Conservation (phyloP, 2,113 vertebrate genomes). For the Pomatorhinus ruficollis region DNA sequence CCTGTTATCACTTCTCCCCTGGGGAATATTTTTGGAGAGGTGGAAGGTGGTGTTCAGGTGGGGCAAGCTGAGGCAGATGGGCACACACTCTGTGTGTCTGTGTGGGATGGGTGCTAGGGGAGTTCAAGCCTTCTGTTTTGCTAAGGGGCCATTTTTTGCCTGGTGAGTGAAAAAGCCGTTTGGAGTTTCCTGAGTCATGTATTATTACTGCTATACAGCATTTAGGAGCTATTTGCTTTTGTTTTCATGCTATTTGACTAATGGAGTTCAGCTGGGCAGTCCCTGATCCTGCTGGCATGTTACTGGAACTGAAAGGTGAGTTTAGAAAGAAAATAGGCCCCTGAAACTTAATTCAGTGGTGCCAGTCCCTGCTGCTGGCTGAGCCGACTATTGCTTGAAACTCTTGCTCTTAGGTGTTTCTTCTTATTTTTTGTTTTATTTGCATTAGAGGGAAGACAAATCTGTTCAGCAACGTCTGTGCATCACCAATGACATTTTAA, state of each 20-base stretch:
- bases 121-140: background rate
- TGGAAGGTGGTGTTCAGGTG: background rate
- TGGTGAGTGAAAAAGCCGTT: background rate
- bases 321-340: background rate
- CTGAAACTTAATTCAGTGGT: background rate
- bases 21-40: background rate
- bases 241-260: background rate
- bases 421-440: background rate
- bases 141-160: background rate
- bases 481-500: slow-evolving; percentile 50
- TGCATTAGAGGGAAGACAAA: background rate
- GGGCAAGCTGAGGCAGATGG: background rate
- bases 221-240: background rate
- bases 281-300: background rate
- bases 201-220: background rate
- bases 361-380: background rate
- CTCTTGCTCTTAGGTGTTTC: background rate
- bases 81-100: background rate
- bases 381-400: background rate
- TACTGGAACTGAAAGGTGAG: background rate
- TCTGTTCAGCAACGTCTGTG: slow-evolving; percentile 10
- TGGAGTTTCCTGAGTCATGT: background rate
- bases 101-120: background rate
- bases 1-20: fast-evolving
- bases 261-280: background rate